Conservation (phyloP, 2,888 invertebrate species). For the Cephus pulcher region DNA sequence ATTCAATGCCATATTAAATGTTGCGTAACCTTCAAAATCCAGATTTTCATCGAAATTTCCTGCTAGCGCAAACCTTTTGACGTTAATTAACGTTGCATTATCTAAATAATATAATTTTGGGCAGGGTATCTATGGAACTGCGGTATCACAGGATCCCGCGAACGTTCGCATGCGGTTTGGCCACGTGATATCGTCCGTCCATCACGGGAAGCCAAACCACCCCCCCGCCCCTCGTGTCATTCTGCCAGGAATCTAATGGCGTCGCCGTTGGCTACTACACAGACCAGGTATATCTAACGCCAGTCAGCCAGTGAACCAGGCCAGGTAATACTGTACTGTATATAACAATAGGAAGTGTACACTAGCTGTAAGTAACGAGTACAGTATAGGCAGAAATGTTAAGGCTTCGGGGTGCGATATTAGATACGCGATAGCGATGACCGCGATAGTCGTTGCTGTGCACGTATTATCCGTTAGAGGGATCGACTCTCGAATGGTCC, state of each 20-base stretch:
- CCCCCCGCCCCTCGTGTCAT: background rate
- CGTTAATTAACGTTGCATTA: background rate
- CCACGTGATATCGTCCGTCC: background rate
- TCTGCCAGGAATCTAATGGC: background rate
- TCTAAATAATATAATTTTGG: background rate
- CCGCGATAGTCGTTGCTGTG: background rate
- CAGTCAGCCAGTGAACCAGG: background rate
- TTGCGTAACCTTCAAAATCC: background rate
- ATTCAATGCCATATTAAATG: too few relatives aligned
- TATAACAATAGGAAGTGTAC: background rate
- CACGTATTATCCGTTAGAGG: conserved; percentile 17
- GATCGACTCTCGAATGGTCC: conserved; percentile 16
- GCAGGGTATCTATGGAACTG: background rate
- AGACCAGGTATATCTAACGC: background rate
- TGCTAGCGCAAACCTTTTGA: background rate
- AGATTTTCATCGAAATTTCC: background rate
- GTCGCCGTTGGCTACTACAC: background rate
- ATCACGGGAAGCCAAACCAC: background rate
- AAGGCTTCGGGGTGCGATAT: background rate
- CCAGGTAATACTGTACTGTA: background rate
- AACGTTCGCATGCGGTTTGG: background rate
- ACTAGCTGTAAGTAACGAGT: background rate
- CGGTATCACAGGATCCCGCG: background rate
- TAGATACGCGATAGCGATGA: background rate
- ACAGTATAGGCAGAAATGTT: background rate